phyloP scores from a whole-genome alignment of 1,140 invertebrate genomes.

The Choristoneura fumiferana region DNA sequence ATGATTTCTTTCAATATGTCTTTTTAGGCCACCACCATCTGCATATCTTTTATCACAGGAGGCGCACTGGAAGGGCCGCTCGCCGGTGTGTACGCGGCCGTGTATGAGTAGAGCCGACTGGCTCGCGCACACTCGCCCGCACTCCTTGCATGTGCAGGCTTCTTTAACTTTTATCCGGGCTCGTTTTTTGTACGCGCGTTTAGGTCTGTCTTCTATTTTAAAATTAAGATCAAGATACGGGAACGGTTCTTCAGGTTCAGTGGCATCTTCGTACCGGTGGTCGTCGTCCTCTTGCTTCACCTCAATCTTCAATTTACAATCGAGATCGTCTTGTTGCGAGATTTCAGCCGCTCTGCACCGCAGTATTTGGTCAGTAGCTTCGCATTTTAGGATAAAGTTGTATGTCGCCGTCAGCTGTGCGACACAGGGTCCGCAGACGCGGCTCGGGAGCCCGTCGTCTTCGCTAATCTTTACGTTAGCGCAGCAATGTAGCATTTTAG shows the following conservation, averaged over 20 bases:
- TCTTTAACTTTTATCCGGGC: slow-evolving; percentile 28
- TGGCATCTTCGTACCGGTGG: slow-evolving; percentile 20
- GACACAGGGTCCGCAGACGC: slow-evolving; percentile 48
- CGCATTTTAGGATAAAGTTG: slow-evolving; percentile 56
- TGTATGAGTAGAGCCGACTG: slow-evolving; percentile 49
- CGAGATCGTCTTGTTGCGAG: background rate
- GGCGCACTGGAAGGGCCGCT: slow-evolving; percentile 48
- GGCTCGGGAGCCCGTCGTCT: slow-evolving; percentile 43
- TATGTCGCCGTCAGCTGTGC: slow-evolving; percentile 43
- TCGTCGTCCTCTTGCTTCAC: slow-evolving; percentile 24
- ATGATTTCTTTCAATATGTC: slow-evolving; percentile 54
- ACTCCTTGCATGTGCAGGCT: slow-evolving; percentile 80
- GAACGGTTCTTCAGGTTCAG: slow-evolving; percentile 13
- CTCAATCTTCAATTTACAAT: slow-evolving; percentile 30
- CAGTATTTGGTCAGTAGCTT: slow-evolving; percentile 52
- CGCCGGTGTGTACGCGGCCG: slow-evolving; percentile 58
- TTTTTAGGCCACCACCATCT: slow-evolving; percentile 64
- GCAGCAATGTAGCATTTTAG: slow-evolving; percentile 60
- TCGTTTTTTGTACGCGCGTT: slow-evolving; percentile 23
- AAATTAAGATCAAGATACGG: background rate
- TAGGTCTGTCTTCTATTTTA: background rate
- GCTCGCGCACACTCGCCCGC: slow-evolving; percentile 79
- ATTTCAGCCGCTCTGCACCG: slow-evolving; percentile 23
- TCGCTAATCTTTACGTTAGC: slow-evolving; percentile 42
- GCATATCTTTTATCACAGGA: slow-evolving; percentile 71